Conservation (phyloP, 2,888 invertebrate genomes). For the Gari tellinella region DNA sequence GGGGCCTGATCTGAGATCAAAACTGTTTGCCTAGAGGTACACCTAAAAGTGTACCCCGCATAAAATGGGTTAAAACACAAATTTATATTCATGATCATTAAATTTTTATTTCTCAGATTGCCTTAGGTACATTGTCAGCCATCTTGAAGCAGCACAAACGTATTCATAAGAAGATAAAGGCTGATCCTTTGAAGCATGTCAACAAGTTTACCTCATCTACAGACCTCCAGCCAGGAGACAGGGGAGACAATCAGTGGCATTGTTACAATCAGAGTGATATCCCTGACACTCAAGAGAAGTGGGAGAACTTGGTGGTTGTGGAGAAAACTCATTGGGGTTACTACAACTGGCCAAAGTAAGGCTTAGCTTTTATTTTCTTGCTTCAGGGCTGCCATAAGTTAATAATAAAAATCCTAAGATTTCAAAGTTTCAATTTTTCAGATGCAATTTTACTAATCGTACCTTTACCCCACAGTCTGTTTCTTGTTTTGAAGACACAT, state of each 20-base stretch:
- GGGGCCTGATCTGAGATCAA: too few relatives aligned
- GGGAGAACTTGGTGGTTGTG: slow-evolving; percentile 90
- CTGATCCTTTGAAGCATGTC: slow-evolving; percentile 86
- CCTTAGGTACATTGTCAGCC: slow-evolving; percentile 87
- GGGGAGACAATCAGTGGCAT: slow-evolving; percentile 91
- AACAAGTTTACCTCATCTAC: slow-evolving; percentile 24
- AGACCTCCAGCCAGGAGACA: slow-evolving; percentile 84
- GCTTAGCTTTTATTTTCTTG: neutral
- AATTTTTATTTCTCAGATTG: slow-evolving; percentile 85
- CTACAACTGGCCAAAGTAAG: slow-evolving; percentile 86
- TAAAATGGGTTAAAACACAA: too few relatives aligned
- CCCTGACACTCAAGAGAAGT: slow-evolving; percentile 89
- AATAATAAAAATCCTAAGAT: too few relatives aligned
- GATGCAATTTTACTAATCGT: too few relatives aligned
- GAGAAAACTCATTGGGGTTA: slow-evolving; percentile 88
- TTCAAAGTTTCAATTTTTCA: too few relatives aligned
- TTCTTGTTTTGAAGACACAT: too few relatives aligned
- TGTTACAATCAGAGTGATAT: slow-evolving; percentile 88
- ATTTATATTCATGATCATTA: too few relatives aligned
- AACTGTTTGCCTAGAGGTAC: too few relatives aligned
- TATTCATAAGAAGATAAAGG: slow-evolving; percentile 87
- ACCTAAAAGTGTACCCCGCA: too few relatives aligned
- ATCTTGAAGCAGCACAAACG: slow-evolving; percentile 91
- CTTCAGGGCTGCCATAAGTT: too few relatives aligned
- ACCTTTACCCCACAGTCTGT: too few relatives aligned